Evolutionary conservation across 1,140 invertebrate genomes (phyloP).

Genomic region (Eurytemora carolleeae): DNA sequence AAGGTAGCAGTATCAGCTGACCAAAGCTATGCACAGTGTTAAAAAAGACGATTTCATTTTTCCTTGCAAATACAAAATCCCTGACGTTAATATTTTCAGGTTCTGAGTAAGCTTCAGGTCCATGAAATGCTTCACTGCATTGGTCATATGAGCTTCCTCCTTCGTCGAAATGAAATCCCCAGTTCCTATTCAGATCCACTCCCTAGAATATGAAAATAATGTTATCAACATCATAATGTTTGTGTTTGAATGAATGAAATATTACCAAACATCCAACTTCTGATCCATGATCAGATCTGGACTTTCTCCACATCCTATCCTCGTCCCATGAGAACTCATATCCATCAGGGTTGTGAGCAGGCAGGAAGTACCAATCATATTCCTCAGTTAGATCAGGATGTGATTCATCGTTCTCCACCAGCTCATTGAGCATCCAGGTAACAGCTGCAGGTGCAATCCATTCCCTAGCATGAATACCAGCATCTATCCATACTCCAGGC

Average conservation of each 20-base stretch:
- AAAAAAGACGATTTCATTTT: slow-evolving; percentile 36
- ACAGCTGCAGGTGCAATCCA: slow-evolving; percentile 39
- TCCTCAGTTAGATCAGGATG: slow-evolving; percentile 44
- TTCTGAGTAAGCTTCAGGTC: slow-evolving; percentile 69
- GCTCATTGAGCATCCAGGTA: slow-evolving; percentile 39
- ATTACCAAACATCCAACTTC: slow-evolving; percentile 30
- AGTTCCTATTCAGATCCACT: slow-evolving; percentile 62
- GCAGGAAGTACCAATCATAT: slow-evolving; percentile 52
- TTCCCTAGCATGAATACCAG: slow-evolving; percentile 41
- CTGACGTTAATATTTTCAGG: slow-evolving; percentile 47
- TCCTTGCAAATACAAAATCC: slow-evolving; percentile 24
- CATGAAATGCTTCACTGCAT: slow-evolving; percentile 74
- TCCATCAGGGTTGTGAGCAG: slow-evolving; percentile 65
- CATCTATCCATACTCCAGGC: slow-evolving; percentile 38
- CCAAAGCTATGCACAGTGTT: slow-evolving; percentile 69
- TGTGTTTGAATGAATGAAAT: not conserved
- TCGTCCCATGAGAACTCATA: slow-evolving; percentile 45
- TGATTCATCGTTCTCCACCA: slow-evolving; percentile 31
- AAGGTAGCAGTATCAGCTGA: slow-evolving; percentile 63
- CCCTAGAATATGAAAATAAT: slow-evolving; percentile 27
- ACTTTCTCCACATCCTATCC: slow-evolving; percentile 5
- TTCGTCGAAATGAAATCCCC: slow-evolving; percentile 49
- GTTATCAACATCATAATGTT: not conserved
- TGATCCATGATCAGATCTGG: slow-evolving; percentile 2
- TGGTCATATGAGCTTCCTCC: slow-evolving; percentile 61